phyloP scores from a whole-genome alignment of 2,888 invertebrate species.

The Torymus texanus region DNA sequence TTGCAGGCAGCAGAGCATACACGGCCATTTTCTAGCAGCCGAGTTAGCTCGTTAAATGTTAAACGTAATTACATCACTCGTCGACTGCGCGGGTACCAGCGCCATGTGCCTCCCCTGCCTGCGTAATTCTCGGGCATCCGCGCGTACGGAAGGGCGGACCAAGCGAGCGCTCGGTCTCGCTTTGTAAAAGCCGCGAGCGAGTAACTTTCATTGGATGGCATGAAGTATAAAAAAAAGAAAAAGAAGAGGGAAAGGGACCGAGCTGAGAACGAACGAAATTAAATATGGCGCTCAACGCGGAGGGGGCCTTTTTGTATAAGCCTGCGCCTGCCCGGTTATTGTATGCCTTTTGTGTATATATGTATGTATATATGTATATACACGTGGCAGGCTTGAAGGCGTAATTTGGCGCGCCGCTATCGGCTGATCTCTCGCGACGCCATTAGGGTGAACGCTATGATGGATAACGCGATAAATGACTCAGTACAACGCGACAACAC shows the following conservation, averaged over 20 bases:
- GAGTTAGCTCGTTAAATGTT: slow-evolving; percentile 74
- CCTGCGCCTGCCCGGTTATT: neutral
- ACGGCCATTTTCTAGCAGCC: slow-evolving; percentile 72
- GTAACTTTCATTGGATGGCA: slow-evolving; percentile 73
- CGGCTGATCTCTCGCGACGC: slow-evolving; percentile 22
- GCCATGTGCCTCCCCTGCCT: slow-evolving; percentile 42
- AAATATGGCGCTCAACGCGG: slow-evolving; percentile 63
- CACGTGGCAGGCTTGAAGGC: neutral
- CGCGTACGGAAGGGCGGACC: slow-evolving; percentile 29
- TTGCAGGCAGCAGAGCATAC: slow-evolving; percentile 73
- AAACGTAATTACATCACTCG: slow-evolving; percentile 74
- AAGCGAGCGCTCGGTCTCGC: neutral
- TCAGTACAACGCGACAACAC: slow-evolving; percentile 17
- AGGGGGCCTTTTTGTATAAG: neutral
- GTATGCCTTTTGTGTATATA: neutral
- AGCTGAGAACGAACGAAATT: slow-evolving; percentile 61
- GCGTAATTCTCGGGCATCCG: neutral
- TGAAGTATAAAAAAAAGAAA: slow-evolving; percentile 34
- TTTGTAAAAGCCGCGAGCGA: slow-evolving; percentile 56
- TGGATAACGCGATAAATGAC: slow-evolving; percentile 46
- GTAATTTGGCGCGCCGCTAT: slow-evolving; percentile 39
- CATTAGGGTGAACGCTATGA: slow-evolving; percentile 37
- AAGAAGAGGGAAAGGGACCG: slow-evolving; percentile 1
- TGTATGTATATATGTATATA: too few species aligned
- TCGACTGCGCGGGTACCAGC: neutral